Percentiles rank a stretch among this genome's conserved stretches.
These are phyloP conservation scores for Callithrix jacchus DNA, from an alignment of 2,113 vertebrate genomes.

Conservation along the genomic window DNA sequence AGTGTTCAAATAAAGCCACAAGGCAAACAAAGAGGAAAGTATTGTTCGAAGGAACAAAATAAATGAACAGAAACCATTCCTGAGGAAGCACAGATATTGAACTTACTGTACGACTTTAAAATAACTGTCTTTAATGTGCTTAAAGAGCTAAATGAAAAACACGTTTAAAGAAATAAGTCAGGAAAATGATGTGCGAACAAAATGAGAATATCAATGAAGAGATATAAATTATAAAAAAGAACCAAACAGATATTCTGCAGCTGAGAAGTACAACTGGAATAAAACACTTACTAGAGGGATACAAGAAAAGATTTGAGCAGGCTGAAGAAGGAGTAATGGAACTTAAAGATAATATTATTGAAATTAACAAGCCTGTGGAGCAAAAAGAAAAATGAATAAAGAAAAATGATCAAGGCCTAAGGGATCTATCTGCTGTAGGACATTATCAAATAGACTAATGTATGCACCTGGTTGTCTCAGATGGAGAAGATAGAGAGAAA, in stretches of 20 bases:
- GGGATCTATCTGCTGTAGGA: not conserved
- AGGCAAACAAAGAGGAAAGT: not conserved
- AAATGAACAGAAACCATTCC: not conserved
- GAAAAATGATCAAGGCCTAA: not conserved
- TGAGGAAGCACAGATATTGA: not conserved
- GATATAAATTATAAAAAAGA: not conserved
- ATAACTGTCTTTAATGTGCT: not conserved
- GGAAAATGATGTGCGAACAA: not conserved
- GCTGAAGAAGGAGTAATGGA: not conserved
- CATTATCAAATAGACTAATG: not conserved
- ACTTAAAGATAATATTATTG: not conserved
- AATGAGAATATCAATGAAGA: not conserved
- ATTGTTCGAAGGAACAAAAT: not conserved
- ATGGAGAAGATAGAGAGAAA: not conserved
- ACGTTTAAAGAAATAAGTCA: not conserved
- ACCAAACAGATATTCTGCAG: not conserved
- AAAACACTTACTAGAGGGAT: not conserved
- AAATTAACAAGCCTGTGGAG: not conserved
- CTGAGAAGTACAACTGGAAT: not conserved
- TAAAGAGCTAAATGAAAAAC: not conserved
- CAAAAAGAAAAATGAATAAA: not conserved
- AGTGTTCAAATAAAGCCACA: not conserved
- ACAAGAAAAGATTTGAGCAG: not conserved
- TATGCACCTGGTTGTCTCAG: not conserved
- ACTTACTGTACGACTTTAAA: not conserved